Evolutionary conservation across 2,113 vertebrate genomes (phyloP).

Genomic region (Fukomys damarensis): DNA sequence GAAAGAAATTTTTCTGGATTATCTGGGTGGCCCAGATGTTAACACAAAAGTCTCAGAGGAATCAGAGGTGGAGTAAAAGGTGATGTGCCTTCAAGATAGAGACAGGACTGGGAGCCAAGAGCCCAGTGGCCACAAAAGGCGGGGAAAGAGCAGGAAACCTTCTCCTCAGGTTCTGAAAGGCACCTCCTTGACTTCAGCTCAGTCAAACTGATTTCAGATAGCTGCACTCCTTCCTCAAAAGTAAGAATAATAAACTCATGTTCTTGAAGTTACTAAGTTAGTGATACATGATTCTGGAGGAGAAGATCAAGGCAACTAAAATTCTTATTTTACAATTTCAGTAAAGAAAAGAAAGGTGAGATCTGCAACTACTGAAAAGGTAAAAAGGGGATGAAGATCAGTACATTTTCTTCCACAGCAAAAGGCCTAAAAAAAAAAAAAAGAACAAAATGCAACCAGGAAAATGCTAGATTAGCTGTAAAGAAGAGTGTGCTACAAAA

Average conservation of each 20-base stretch:
- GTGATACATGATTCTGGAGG: not conserved
- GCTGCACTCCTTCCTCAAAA: not conserved
- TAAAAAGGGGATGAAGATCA: not conserved
- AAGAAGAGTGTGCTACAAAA: not conserved
- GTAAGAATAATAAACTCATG: not conserved
- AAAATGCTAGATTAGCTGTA: not conserved
- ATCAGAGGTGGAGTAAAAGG: not conserved
- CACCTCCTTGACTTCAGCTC: not conserved
- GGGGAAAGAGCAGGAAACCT: not conserved
- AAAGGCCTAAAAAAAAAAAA: not conserved
- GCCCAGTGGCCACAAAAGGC: not conserved
- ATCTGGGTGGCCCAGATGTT: not conserved
- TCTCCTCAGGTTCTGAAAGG: not conserved
- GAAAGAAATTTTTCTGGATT: not conserved
- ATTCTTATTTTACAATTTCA: not conserved
- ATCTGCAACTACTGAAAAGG: not conserved
- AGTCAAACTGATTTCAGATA: not conserved
- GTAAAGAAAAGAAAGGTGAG: not conserved
- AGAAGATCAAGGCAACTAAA: not conserved
- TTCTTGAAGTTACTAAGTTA: not conserved
- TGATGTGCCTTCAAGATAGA: not conserved
- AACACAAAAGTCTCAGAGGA: not conserved
- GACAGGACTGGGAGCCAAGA: not conserved
- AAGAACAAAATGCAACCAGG: not conserved
- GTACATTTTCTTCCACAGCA: not conserved